Percentiles rank a stretch among this genome's conserved stretches.
These are phyloP conservation scores for Crenichthys baileyi DNA, from an alignment of 2,797 vertebrate species.

Conservation along the genomic window DNA sequence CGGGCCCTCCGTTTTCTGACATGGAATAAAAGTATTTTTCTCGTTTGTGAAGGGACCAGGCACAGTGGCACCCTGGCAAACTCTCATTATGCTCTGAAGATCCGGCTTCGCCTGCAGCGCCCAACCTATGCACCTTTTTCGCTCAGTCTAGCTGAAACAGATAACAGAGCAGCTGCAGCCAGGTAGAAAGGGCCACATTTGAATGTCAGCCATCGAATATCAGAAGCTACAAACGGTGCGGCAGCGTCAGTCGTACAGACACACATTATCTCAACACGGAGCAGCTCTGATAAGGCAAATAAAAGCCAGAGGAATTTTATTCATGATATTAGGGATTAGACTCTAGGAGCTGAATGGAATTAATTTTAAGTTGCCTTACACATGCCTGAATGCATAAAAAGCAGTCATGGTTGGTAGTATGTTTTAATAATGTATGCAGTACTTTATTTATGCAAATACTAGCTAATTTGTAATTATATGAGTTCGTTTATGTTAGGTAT, in stretches of 20 bases:
- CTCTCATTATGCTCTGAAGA: conserved; percentile 72
- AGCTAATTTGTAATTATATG: conserved; percentile 68
- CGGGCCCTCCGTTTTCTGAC: conserved; percentile 35
- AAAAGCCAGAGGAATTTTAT: conserved; percentile 73
- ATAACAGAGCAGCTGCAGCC: conserved; percentile 63
- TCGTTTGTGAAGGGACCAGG: conserved; percentile 49
- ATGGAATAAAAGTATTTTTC: conserved; percentile 50
- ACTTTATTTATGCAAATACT: conserved; percentile 75
- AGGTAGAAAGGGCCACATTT: conserved; percentile 65
- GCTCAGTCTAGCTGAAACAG: conserved; percentile 66
- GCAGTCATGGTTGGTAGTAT: conserved; percentile 58
- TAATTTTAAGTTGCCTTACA: conserved; percentile 65
- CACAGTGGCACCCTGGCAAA: conserved; percentile 48
- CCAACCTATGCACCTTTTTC: conserved; percentile 68
- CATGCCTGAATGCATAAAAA: conserved; percentile 63
- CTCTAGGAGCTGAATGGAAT: conserved; percentile 61
- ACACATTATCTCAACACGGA: conserved; percentile 68
- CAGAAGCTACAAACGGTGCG: conserved; percentile 72
- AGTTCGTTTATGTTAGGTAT: conserved; percentile 62
- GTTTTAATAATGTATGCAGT: conserved; percentile 66
- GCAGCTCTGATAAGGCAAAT: conserved; percentile 68
- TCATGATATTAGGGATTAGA: conserved; percentile 71
- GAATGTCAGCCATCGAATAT: conserved; percentile 83
- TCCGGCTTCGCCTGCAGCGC: conserved; percentile 60
- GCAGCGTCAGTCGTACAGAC: conserved; percentile 53